These are phyloP conservation scores for Pediacus dermestoides DNA, from an alignment of 2,888 invertebrate species.

Conservation along the genomic window DNA sequence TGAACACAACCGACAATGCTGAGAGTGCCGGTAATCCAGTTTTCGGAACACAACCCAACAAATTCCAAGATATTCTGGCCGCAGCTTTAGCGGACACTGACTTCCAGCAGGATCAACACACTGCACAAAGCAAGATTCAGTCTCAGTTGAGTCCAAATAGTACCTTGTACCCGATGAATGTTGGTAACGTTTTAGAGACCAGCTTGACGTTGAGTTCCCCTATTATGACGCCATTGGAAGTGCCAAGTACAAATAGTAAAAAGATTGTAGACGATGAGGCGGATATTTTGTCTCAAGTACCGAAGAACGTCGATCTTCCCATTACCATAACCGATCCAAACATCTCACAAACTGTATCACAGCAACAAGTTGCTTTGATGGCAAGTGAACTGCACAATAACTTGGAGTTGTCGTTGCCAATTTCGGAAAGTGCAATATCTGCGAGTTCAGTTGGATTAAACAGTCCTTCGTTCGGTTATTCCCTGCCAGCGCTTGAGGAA, in stretches of 20 bases:
- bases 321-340: conserved; percentile 75
- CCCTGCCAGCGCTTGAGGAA: conserved; percentile 44
- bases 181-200: conserved; percentile 68
- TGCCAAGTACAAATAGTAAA: conserved; percentile 55
- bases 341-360: conserved; percentile 57
- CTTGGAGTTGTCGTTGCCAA: conserved; percentile 67
- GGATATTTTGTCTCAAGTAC: conserved; percentile 50
- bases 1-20: conserved; percentile 28
- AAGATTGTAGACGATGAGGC: conserved; percentile 44
- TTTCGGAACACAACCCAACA: conserved; percentile 40
- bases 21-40: conserved; percentile 42
- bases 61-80: conserved; percentile 63
- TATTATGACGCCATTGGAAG: conserved; percentile 78
- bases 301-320: conserved; percentile 69
- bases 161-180: conserved; percentile 54
- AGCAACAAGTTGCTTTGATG: conserved; percentile 43
- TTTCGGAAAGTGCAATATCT: conserved; percentile 64
- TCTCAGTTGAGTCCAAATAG: conserved; percentile 59
- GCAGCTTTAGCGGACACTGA: conserved; percentile 74
- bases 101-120: conserved; percentile 59
- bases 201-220: conserved; percentile 72
- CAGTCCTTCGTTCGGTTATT: conserved; percentile 42
- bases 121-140: conserved; percentile 47
- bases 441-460: conserved; percentile 43
- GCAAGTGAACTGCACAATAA: conserved; percentile 40